phyloP scores from a whole-genome alignment of 2,113 vertebrate species.

The Cyrtonyx montezumae region DNA sequence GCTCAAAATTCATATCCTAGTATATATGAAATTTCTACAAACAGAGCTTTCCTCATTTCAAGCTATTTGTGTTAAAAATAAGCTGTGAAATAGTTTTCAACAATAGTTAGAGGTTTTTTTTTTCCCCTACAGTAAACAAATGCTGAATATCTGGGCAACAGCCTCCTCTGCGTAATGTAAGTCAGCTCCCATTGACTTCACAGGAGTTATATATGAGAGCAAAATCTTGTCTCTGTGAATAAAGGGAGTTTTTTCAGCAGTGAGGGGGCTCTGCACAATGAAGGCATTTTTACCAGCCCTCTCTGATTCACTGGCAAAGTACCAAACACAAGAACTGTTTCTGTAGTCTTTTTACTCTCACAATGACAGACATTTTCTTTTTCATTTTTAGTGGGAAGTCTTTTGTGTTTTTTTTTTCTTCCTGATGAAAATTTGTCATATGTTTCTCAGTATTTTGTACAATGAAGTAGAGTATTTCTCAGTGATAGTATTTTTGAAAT shows the following conservation, averaged over 20 bases:
- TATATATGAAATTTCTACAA: neutral
- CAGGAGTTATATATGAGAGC: conserved; percentile 45
- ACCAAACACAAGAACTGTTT: conserved; percentile 61
- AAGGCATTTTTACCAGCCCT: conserved; percentile 66
- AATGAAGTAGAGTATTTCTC: conserved; percentile 15
- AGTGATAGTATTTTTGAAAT: neutral
- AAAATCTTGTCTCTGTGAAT: conserved; percentile 59
- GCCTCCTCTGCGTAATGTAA: neutral
- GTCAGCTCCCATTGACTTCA: conserved; percentile 48
- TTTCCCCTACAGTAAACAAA: conserved; percentile 35
- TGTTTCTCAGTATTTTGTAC: neutral
- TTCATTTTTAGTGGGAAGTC: conserved; percentile 61
- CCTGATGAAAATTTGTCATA: neutral
- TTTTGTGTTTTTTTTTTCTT: conserved; percentile 18
- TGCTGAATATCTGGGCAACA: conserved; percentile 13
- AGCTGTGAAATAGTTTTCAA: conserved; percentile 21
- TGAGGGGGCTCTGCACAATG: conserved; percentile 70
- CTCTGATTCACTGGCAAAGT: conserved; percentile 65
- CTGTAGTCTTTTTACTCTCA: conserved; percentile 63
- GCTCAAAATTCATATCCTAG: neutral
- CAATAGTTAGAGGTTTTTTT: conserved; percentile 4
- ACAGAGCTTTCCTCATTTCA: neutral
- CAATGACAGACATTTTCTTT: conserved; percentile 68
- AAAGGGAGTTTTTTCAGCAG: conserved; percentile 58
- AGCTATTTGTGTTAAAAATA: conserved; percentile 37